A percentile compares a stretch with the other conserved stretches of the same genome.
These are phyloP conservation scores for Brienomyrus brachyistius DNA, from an alignment of 2,113 vertebrate species.

Conservation along the genomic window DNA sequence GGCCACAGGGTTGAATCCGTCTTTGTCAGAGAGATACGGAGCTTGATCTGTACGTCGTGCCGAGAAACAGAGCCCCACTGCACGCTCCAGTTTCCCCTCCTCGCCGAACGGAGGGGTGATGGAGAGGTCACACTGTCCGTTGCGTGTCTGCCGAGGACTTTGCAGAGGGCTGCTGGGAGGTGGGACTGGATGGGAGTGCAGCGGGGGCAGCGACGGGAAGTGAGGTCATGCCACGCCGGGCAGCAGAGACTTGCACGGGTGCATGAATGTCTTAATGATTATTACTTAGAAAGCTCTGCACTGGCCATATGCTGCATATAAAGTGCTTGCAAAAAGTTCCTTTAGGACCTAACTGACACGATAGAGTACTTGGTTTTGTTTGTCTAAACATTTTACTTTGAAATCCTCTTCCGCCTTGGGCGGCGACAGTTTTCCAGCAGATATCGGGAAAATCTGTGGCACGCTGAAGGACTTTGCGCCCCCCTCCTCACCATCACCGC, in stretches of 20 bases:
- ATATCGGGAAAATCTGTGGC: neutral
- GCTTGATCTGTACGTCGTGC: slow-evolving; percentile 54
- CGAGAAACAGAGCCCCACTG: slow-evolving; percentile 43
- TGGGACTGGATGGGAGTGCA: neutral
- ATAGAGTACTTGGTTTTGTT: neutral
- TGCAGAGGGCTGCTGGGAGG: neutral
- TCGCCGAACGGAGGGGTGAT: slow-evolving; percentile 14
- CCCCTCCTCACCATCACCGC: neutral
- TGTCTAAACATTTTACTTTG: neutral
- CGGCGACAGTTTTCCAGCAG: neutral
- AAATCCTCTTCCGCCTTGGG: neutral
- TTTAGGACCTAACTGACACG: neutral
- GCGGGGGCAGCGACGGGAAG: neutral
- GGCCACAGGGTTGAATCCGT: slow-evolving; percentile 49
- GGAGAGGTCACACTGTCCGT: neutral
- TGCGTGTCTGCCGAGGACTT: neutral
- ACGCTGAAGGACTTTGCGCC: neutral
- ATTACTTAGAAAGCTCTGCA: neutral
- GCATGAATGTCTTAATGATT: neutral
- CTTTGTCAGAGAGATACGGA: slow-evolving; percentile 49
- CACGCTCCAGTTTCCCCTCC: slow-evolving; percentile 42
- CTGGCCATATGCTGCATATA: neutral
- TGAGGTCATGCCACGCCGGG: no score
- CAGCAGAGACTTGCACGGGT: neutral
- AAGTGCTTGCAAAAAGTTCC: neutral